Base-by-base conservation (phyloP, 2,888 invertebrate species). In the Rhingia campestris region DNA sequence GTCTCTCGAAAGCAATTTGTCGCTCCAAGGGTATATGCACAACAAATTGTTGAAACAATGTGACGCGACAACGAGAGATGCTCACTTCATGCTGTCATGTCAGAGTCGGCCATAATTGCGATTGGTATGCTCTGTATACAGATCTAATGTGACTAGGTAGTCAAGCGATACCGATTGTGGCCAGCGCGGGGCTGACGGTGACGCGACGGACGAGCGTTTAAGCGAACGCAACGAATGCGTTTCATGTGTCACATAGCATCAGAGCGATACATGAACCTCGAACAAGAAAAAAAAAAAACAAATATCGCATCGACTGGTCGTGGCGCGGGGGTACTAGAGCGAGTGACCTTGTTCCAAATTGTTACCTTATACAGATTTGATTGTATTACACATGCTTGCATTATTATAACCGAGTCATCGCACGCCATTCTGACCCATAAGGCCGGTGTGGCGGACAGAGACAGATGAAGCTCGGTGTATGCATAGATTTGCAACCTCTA, bases 311-410 rank as follows among this genome's bases (percentile, higher is more conserved):
- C 51, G 61, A 33, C 32, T 54, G 12, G 53, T 22, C 22, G 1
- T 22, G 22, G 61, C 32, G 64, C 22, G 53, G 66, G 81, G 67
- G 77, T 67, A 77, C 61, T 56, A 67, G 76, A 84, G 51, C 82
- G 47, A 58, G 53, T 80, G 80, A 84, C 84, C 84, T 84, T 84
- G 84, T 84, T 80, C 84, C 80, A 74, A 84, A 84, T 84, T 70
- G 64, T 84, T 80, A 80, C 80, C 80, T 84, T 80, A 59, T 79
- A 69, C 74, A 74, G 22, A 74, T 69, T 69, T 77, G 63, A 75
- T 80, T 75, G 70, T 80, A 47, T 53, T 74, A 43, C 33, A 43
- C 4, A 6, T 41, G 43, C 74, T 74, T 75, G 80, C 73, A 84
- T 63, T 74, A 63, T 73, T 67, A 49, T 58, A 30, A 9, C 4